Percentiles rank a stretch among this genome's conserved stretches.
Conservation (phyloP, 2,797 vertebrate species). For the Catostomus latipinnis region DNA sequence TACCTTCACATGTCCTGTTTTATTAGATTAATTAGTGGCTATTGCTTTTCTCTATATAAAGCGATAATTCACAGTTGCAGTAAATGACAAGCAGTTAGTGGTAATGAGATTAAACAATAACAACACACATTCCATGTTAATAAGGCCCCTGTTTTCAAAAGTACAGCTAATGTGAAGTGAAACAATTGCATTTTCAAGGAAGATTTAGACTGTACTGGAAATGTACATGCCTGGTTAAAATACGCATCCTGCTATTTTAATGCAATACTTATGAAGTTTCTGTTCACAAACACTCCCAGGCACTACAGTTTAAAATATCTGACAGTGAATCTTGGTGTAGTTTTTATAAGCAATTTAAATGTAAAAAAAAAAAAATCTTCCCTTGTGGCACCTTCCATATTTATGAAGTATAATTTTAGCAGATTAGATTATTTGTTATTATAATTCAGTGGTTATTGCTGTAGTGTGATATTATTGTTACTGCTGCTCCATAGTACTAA, state of each 20-base stretch:
- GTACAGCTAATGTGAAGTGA: background rate
- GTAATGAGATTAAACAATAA: constrained; percentile 11
- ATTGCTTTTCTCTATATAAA: constrained; percentile 7
- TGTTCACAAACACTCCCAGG: background rate
- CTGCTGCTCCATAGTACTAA: background rate
- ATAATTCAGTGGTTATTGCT: background rate
- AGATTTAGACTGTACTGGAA: background rate
- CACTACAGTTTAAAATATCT: background rate
- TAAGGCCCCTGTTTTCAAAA: background rate
- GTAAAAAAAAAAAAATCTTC: background rate
- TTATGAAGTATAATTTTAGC: background rate
- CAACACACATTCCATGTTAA: background rate
- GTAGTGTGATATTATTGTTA: background rate
- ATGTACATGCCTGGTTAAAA: background rate
- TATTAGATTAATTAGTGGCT: constrained; percentile 4
- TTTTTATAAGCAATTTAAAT: constrained; percentile 15
- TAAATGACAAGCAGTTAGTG: constrained; percentile 26
- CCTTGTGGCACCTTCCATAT: constrained; percentile 11
- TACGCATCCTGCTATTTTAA: background rate
- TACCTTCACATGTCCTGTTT: background rate
- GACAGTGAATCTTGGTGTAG: background rate
- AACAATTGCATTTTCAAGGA: background rate
- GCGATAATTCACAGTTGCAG: constrained; percentile 7
- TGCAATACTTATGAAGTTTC: constrained; percentile 11
- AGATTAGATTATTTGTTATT: constrained; percentile 9